Conservation (phyloP, 2,888 invertebrate genomes). For the Bimastos eiseni region DNA sequence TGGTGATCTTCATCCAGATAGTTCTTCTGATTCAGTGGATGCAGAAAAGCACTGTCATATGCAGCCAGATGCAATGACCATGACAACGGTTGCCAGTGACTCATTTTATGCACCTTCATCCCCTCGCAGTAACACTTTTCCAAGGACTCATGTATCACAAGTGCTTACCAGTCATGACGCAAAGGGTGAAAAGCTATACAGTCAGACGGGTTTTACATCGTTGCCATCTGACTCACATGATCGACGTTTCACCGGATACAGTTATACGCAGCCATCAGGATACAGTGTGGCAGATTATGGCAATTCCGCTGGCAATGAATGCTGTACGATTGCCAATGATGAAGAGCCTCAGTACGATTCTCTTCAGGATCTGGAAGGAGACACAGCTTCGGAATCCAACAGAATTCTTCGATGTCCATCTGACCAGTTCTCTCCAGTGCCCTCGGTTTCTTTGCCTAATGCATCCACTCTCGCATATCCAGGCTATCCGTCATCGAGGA, state of each 20-base stretch:
- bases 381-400: neutral
- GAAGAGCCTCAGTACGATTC: conserved; percentile 10
- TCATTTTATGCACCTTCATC: neutral
- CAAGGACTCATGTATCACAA: neutral
- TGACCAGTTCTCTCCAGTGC: neutral
- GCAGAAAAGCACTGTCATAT: neutral
- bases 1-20: neutral
- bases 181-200: neutral
- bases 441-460: neutral
- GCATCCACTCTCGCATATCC: conserved; percentile 10
- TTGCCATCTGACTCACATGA: neutral
- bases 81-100: neutral
- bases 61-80: neutral
- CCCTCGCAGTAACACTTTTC: neutral
- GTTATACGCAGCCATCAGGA: neutral
- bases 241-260: conserved; percentile 5
- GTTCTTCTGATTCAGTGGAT: neutral
- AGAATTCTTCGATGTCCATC: conserved; percentile 10
- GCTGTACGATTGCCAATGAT: conserved; percentile 14
- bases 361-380: conserved; percentile 14
- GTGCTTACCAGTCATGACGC: neutral
- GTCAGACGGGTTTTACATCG: neutral
- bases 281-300: conserved; percentile 8
- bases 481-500: conserved; percentile 18
- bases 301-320: neutral